These are phyloP conservation scores for Ips nitidus DNA, from an alignment of 1,140 invertebrate genomes.

Conservation along the genomic window DNA sequence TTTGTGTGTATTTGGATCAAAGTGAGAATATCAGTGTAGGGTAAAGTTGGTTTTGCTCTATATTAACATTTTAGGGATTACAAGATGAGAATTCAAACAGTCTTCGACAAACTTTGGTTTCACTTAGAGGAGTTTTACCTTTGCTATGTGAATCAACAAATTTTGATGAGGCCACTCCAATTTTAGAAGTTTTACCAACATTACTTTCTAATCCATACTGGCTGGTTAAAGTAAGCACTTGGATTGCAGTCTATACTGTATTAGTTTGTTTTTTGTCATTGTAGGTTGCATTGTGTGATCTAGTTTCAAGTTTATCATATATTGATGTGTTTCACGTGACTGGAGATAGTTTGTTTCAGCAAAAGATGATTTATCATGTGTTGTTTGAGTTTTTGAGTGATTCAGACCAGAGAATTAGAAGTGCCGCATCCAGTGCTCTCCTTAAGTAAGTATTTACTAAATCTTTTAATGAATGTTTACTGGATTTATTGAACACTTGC, in stretches of 20 bases:
- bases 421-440: slow-evolving; percentile 68
- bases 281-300: slow-evolving; percentile 61
- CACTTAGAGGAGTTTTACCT: slow-evolving; percentile 61
- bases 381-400: slow-evolving; percentile 69
- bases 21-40: slow-evolving; percentile 21
- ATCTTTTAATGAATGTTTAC: no score
- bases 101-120: slow-evolving; percentile 64
- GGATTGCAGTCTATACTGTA: neutral
- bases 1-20: slow-evolving; percentile 36
- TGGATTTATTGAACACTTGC: no score
- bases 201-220: slow-evolving; percentile 80
- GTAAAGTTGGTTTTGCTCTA: no score
- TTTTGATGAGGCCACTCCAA: slow-evolving; percentile 53
- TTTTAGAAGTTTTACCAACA: slow-evolving; percentile 65
- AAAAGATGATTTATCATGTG: slow-evolving; percentile 62
- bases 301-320: slow-evolving; percentile 63
- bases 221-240: slow-evolving; percentile 72
- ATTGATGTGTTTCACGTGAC: slow-evolving; percentile 56
- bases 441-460: slow-evolving; percentile 60
- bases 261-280: slow-evolving; percentile 27
- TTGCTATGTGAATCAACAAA: slow-evolving; percentile 64
- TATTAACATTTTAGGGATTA: slow-evolving; percentile 58
- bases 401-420: slow-evolving; percentile 76
- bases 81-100: slow-evolving; percentile 69
- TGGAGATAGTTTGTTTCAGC: slow-evolving; percentile 58